Evolutionary conservation across 2,888 invertebrate species (phyloP).

Genomic region (Macrophya alboannulata): DNA sequence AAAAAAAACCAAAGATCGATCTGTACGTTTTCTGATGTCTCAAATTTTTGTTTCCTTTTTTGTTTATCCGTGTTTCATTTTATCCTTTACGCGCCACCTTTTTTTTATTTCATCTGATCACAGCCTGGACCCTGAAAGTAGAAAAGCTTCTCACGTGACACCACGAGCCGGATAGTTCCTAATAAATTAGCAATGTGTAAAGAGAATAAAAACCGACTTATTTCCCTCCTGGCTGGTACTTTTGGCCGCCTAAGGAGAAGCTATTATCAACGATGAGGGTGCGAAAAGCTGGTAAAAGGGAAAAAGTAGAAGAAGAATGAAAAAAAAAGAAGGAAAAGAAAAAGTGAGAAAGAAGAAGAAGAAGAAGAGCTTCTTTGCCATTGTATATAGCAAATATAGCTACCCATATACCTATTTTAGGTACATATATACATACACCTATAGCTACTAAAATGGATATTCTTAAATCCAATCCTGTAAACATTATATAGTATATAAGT

Average conservation of each 20-base stretch:
- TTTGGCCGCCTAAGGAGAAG: constrained; percentile 5
- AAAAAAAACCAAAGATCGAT: neutral
- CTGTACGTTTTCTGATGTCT: neutral
- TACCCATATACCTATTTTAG: neutral
- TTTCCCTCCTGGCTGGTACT: constrained; percentile 8
- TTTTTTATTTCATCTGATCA: neutral
- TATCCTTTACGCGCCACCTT: neutral
- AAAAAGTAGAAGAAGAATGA: neutral
- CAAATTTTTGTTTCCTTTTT: neutral
- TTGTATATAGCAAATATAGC: neutral
- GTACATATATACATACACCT: neutral
- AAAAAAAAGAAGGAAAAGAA: neutral
- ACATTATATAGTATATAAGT: neutral
- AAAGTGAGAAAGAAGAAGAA: neutral
- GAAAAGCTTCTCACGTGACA: neutral
- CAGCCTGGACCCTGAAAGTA: neutral
- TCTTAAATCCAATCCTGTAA: neutral
- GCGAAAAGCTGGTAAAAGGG: neutral
- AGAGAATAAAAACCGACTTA: constrained; percentile 24
- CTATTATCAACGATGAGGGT: constrained; percentile 26
- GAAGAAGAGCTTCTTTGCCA: neutral
- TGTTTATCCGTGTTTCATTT: neutral
- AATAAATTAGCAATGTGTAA: neutral
- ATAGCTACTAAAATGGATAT: neutral
- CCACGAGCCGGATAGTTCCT: neutral